Base-by-base conservation (phyloP, 2,113 vertebrate genomes). In the Monopterus albus region DNA sequence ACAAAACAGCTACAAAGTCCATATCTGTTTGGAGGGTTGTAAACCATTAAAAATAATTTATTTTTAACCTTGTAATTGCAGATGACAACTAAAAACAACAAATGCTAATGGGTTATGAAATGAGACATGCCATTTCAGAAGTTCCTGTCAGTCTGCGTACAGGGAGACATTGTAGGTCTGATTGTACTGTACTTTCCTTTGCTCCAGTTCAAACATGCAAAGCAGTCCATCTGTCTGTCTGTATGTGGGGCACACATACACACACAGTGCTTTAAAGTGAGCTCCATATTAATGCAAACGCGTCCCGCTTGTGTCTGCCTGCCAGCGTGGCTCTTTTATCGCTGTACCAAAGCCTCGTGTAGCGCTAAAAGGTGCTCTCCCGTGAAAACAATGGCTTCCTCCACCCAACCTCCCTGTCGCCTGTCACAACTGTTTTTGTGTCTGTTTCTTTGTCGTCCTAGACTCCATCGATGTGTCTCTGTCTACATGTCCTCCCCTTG, bases 151-250 rank as follows among this genome's bases (percentile, higher is more conserved):
- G 33, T 82, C 51, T 61, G 52, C 11, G n/a, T 38, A n/a, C n/a
- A 58, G 39, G 56, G 20, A 33, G 25, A 25, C 23, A 29, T 21
- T 6, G 50, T 75, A 60, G 4, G 60, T 60, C 42, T 5, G 82
- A 55, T 72, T 69, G 72, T 39, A 46, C 66, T 55, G n/a, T 28
- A 18, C 13, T 23, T 60, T 63, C 35, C 60, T 60, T 62, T 25
- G 26, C 50, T 46, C 60, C 59, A 59, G 21, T 55, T 39, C 75
- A 72, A 69, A 63, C 65, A 68, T 72, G 69, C 40, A 58, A 56
- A 76, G 80, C 78, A 1, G 59, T 81, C 85, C 76, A 78, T 88
- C 87, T 85, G 84, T 85, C 86, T 59, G 79, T 47, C 18, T 40
- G 71, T 29, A 15, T 18, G 18, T 38, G 20, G 28, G 29, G 15